Base-by-base conservation (phyloP, 1,140 invertebrate genomes). In the Bicyclus anynana region DNA sequence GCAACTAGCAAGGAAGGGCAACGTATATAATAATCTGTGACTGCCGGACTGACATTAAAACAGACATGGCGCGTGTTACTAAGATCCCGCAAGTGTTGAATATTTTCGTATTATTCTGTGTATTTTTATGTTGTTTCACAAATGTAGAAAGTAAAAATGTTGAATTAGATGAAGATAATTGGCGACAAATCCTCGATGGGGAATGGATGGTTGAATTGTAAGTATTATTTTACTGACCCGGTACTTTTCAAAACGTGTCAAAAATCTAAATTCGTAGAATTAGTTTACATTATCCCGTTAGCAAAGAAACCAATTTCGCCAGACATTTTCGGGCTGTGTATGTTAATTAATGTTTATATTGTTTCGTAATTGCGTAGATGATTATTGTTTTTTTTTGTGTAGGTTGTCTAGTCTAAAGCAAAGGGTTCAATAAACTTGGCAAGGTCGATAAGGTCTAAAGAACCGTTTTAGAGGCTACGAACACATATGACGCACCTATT, bases 181-280 rank as follows among this genome's bases (percentile, higher is more conserved):
- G 84, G 84, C 77, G 61, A 50, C 69, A 84, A 46, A 84, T 87
- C 47, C 75, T 87, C 20, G 75, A 87, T 21, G 84, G 84, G 40
- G 84, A 87, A 77, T 87, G 84, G 84, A 80, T 87, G 84, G 80
- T 87, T 20, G 80, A 87, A 80, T 87, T 87, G 84, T 87, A 62
- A 87, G 84, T 87, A 72, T 52, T 67, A 3, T 62, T 69, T 53
- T 52, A n/a, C 35, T n/a, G 9, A 65, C 69, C 74, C 74, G 73
- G 79, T 76, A 76, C 72, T 65, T 53, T 62, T 59, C 51, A 65
- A 69, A 84, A 87, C 84, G 84, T 85, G 84, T 84, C 74, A 79
- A 46, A 65, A 60, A 33, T 33, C 29, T 4, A 33, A 33, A 33
- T 33, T 33, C n/a, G 1, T 33, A 40, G 12, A 17, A 40, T 10